Conservation (phyloP, 1,140 invertebrate species). For the Lepidurus couesii region DNA sequence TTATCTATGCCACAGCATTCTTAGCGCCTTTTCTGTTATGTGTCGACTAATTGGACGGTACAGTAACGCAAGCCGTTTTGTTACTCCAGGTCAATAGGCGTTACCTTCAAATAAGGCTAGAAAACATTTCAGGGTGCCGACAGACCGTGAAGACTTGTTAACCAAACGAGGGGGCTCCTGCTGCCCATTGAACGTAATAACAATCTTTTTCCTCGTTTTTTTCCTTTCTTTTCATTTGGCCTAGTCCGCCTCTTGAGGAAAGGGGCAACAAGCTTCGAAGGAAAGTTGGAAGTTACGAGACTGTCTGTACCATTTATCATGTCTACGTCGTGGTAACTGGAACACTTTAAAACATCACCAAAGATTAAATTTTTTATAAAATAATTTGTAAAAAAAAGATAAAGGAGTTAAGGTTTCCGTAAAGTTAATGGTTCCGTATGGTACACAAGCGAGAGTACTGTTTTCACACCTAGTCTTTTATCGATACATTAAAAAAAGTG, state of each 20-base stretch:
- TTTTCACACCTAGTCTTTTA: no score
- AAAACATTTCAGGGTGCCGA: constrained; percentile 18
- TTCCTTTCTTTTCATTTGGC: neutral
- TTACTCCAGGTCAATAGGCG: neutral
- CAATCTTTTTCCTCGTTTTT: neutral
- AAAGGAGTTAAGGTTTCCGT: no score
- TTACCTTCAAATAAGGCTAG: neutral
- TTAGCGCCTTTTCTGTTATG: constrained; percentile 9
- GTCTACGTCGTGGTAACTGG: neutral
- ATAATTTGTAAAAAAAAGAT: no score
- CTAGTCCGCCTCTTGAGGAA: neutral
- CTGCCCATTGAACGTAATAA: constrained; percentile 22
- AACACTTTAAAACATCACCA: neutral
- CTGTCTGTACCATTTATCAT: neutral
- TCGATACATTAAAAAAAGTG: no score
- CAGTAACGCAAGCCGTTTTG: constrained; percentile 4
- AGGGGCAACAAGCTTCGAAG: neutral
- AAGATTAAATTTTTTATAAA: neutral
- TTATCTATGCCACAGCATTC: neutral
- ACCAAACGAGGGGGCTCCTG: constrained; percentile 20
- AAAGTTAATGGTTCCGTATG: no score
- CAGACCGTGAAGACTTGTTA: constrained; percentile 18
- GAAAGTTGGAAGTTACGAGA: neutral
- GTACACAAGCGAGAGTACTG: no score
- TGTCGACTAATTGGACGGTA: constrained; percentile 21